Base-by-base conservation (phyloP, 1,140 invertebrate species). In the Bombus huntii region DNA sequence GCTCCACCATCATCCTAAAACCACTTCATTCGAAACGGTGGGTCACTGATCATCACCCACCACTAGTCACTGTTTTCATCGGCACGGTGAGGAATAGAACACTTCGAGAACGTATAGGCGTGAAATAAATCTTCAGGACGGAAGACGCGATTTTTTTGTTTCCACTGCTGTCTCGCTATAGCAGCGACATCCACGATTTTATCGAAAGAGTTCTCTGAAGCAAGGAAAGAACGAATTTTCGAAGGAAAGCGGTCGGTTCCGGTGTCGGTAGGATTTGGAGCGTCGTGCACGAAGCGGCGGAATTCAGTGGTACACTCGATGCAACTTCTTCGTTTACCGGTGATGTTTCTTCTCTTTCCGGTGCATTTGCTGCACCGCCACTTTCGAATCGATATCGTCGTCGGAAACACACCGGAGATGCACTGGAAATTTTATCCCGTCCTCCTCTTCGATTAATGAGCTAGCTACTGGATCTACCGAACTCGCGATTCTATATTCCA, bases 1-100 rank as follows among this genome's bases (percentile, higher is more conserved):
- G 95, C 95, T 96, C 96, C 95, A 97, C 96, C 95, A 95, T 96
- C 94, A 95, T 95, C 94, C 94, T 95, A 94, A 93, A 92, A 92
- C 92, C 92, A 92, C 93, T 94, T 94, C 93, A 94, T 94, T 93
- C 92, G 91, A 88, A 93, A 92, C 90, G 87, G 87, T 83, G 90
- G 86, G 81, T 87, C 90, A 93, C 92, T 91, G 88, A 87, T 86
- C 88, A 92, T 77, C 87, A 91, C 80, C 87, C 86, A 89, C 87
- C 85, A 79, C 81, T 90, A 65, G 71, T 84, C 73, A 86, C 79
- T 53, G 62, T 44, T 44, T 70, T 90, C 78, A 81, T 72, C 81
- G 57, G 25, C 57, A 34, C 77, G 62, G 37, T 34, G 6, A 34
- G 13, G 1, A 15, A 18, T 2, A 18, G 42, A 53, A 71, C 87